Evolutionary conservation across 1,140 invertebrate species (phyloP), one percentile per base, ranked within the genome.

Genomic region (Drosophila micromelanica): DNA sequence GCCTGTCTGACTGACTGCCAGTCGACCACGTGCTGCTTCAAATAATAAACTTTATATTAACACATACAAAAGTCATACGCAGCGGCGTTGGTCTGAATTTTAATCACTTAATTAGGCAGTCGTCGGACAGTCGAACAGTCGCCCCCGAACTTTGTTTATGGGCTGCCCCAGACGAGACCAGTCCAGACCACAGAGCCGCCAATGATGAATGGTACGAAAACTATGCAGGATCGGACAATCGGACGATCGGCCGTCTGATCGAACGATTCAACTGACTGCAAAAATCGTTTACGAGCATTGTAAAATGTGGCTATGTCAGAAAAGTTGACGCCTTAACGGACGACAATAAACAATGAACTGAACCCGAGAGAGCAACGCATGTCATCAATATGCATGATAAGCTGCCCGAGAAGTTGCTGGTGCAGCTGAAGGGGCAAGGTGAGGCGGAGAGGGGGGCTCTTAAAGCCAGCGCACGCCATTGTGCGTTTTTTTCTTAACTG

Each of bases 11-110:
- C 43, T 35, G 51, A 55, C 71, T 45, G 43, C 63, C 57, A 40
- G 67, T 35, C 63, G 67, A 89, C 84, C 84, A 89, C 84, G 84
- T 89, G 84, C 84, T 89, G 84, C 84, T 89, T 89, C 84, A 89
- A 89, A 89, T 89, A 89, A 89, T 89, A 89, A 89, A 89, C 79
- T 89, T 89, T 80, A 89, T 89, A 89, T 89, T 89, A 89, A 89
- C 84, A 89, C 84, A 89, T 89, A 89, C 84, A 89, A 89, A 74
- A 89, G 79, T 89, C 84, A 89, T 89, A 89, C 73, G 79, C 57
- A 54, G 51, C 61, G 70, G 69, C 69, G 80, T 52, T 61, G 85
- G 51, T 30, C 76, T 84, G 84, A 89, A 89, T 89, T 84, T 89
- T 89, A 89, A 89, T 89, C 79, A 79, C 84, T 89, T 89, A 89